Evolutionary conservation across 1,140 invertebrate species (phyloP).

Genomic region (Leptinotarsa defecta): DNA sequence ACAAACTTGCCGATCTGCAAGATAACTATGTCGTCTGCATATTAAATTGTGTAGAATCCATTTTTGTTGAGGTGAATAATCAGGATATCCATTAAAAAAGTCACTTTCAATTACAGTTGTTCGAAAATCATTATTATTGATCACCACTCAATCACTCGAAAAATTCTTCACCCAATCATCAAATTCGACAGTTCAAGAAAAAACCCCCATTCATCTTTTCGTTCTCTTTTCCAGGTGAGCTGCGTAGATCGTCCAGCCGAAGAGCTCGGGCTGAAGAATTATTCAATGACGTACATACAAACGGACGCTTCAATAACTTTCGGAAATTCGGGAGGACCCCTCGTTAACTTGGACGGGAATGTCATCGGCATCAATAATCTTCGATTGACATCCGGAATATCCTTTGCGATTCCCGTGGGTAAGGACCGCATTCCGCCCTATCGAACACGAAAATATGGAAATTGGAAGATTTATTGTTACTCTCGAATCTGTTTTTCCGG

Average conservation of each 20-base stretch:
- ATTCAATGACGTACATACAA: constrained; percentile 91
- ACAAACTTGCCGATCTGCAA: too few species aligned
- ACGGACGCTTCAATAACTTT: constrained; percentile 95
- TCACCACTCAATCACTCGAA: too few species aligned
- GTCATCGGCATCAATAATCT: constrained; percentile 95
- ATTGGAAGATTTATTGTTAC: not conserved
- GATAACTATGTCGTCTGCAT: too few species aligned
- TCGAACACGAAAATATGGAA: not conserved
- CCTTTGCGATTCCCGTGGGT: constrained; percentile 90
- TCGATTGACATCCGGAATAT: constrained; percentile 89
- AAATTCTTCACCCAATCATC: too few species aligned
- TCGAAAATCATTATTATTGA: too few species aligned
- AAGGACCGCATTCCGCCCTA: constrained; percentile 22
- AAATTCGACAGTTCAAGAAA: too few species aligned
- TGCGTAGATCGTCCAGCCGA: constrained; percentile 75
- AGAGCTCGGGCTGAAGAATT: constrained; percentile 80
- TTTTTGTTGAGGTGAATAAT: too few species aligned
- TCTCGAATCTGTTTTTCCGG: too few species aligned
- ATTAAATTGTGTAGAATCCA: too few species aligned
- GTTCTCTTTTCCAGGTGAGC: constrained; percentile 71
- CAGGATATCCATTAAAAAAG: too few species aligned
- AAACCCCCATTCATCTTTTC: too few species aligned
- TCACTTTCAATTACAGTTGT: too few species aligned
- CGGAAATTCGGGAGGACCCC: constrained; percentile 92
- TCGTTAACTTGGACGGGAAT: constrained; percentile 92